These are phyloP conservation scores for Pseudomyrmex gracilis DNA, from an alignment of 1,140 invertebrate genomes.

Conservation along the genomic window DNA sequence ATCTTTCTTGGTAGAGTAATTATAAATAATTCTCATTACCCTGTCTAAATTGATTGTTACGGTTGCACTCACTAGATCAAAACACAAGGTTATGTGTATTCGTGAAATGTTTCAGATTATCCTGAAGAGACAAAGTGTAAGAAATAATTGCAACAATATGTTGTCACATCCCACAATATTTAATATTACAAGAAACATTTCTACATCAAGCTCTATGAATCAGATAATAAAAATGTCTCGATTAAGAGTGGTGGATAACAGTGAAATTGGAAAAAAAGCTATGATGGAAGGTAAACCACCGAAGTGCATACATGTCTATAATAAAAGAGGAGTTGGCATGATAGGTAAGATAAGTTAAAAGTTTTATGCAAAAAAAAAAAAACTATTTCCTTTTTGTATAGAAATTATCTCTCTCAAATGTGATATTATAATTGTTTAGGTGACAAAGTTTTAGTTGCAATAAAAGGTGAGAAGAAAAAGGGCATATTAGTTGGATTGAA, in stretches of 20 bases:
- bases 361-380: not conserved
- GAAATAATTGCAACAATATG: not conserved
- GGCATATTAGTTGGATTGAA: slow-evolving; percentile 97
- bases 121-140: not conserved
- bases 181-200: slow-evolving; percentile 82
- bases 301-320: slow-evolving; percentile 95
- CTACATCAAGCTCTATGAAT: slow-evolving; percentile 86
- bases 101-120: slow-evolving; percentile 15
- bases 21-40: too few relatives aligned
- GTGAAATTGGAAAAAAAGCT: slow-evolving; percentile 96
- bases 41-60: too few relatives aligned
- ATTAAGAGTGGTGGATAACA: slow-evolving; percentile 98
- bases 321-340: slow-evolving; percentile 89
- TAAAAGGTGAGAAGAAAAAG: slow-evolving; percentile 98
- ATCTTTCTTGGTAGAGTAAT: too few relatives aligned
- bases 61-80: not conserved
- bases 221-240: slow-evolving; percentile 91
- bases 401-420: not conserved
- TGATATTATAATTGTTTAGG: slow-evolving; percentile 84
- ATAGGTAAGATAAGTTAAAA: slow-evolving; percentile 85
- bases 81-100: slow-evolving; percentile 11
- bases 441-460: slow-evolving; percentile 96
- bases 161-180: not conserved
- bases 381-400: not conserved
- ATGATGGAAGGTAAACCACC: slow-evolving; percentile 97